phyloP scores from a whole-genome alignment of 64 coral and sea anemone genomes.

The Platygyra sinensis region DNA sequence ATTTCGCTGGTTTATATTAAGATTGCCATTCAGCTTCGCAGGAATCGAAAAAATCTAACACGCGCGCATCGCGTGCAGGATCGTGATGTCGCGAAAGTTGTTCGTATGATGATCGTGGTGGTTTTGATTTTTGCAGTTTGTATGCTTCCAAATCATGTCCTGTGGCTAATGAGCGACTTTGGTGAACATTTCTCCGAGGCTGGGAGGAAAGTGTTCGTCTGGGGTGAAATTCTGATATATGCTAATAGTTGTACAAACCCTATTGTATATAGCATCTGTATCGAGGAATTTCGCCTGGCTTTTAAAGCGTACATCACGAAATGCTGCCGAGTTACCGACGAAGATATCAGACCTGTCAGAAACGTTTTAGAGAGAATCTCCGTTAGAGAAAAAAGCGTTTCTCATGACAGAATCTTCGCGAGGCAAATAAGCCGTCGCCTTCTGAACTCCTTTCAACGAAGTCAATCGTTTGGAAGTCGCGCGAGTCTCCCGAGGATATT shows the following conservation, averaged over 20 bases:
- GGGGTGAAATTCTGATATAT: constrained; percentile 88
- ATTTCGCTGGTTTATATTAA: constrained; percentile 78
- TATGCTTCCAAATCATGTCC: constrained; percentile 88
- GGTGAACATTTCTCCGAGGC: constrained; percentile 15
- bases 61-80: constrained; percentile 77
- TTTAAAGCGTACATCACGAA: constrained; percentile 93
- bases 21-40: constrained; percentile 62
- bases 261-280: constrained; percentile 89
- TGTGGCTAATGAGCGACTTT: constrained; percentile 84
- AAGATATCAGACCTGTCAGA: constrained; percentile 72
- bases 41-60: constrained; percentile 69
- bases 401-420: constrained; percentile 50
- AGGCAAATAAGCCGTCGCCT: constrained; percentile 49
- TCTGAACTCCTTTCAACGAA: constrained; percentile 12
- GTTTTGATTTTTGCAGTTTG: constrained; percentile 85
- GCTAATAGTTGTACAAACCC: constrained; percentile 90
- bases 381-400: constrained; percentile 59
- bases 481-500: neutral
- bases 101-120: constrained; percentile 81
- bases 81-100: constrained; percentile 80
- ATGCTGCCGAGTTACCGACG: constrained; percentile 84
- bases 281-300: constrained; percentile 87
- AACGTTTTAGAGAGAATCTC: constrained; percentile 89
- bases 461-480: constrained; percentile 21
- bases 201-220: constrained; percentile 53